Conservation (phyloP, 2,797 vertebrate species). For the Bovichtus variegatus region DNA sequence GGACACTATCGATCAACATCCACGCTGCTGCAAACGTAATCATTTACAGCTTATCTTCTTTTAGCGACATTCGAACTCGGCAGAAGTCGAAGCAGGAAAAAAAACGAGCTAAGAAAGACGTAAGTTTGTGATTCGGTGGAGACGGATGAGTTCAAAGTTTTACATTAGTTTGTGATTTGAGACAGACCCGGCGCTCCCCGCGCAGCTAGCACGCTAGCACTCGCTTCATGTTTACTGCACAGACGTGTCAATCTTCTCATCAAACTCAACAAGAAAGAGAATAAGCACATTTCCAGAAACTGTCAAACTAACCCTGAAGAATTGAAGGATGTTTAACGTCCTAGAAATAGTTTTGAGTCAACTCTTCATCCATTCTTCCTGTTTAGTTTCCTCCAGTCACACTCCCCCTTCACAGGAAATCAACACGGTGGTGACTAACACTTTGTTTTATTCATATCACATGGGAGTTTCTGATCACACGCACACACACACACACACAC, state of each 20-base stretch:
- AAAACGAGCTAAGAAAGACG: too few relatives aligned
- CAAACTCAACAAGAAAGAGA: neutral
- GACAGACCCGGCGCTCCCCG: too few relatives aligned
- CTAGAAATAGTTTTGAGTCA: neutral
- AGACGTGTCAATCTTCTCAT: neutral
- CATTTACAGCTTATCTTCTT: too few relatives aligned
- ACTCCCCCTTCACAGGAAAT: constrained; percentile 38
- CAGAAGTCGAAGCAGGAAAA: too few relatives aligned
- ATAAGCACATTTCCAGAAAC: neutral
- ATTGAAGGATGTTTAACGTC: neutral
- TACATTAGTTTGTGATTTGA: too few relatives aligned
- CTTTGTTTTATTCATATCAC: constrained; percentile 51
- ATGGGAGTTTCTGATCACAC: constrained; percentile 19
- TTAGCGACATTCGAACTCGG: too few relatives aligned
- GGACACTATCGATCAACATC: too few relatives aligned
- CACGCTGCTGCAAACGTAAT: too few relatives aligned
- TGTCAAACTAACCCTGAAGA: neutral
- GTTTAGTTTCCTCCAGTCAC: neutral
- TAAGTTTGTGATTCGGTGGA: too few relatives aligned
- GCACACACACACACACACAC: constrained; percentile 5
- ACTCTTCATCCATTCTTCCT: neutral
- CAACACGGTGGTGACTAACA: neutral
- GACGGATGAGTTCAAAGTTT: too few relatives aligned
- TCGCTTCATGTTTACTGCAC: neutral
- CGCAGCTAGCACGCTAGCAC: neutral